A percentile compares a stretch with the other conserved stretches of the same genome.
These are phyloP conservation scores for Gonioctena quinquepunctata DNA, from an alignment of 1,140 invertebrate species.

Conservation along the genomic window DNA sequence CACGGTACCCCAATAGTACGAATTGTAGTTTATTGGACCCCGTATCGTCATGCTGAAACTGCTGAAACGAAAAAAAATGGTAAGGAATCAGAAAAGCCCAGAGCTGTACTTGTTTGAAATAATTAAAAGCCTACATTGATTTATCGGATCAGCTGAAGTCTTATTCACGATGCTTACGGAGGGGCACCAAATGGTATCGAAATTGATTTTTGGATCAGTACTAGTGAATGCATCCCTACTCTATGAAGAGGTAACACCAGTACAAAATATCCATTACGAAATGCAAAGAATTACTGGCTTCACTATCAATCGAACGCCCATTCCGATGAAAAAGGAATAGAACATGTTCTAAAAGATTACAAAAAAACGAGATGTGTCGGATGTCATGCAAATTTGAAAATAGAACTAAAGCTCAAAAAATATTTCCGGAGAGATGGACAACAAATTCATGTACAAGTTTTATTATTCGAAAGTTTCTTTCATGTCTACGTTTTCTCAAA, in stretches of 20 bases:
- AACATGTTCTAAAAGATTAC: background rate
- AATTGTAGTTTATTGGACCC: too few species aligned
- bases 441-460: too few species aligned
- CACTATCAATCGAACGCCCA: background rate
- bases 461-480: too few species aligned
- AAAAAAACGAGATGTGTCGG: constrained; percentile 2
- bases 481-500: too few species aligned
- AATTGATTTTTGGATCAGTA: constrained; percentile 43
- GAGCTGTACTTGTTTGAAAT: constrained; percentile 54
- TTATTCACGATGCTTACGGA: constrained; percentile 29
- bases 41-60: constrained; percentile 27
- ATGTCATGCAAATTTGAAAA: background rate
- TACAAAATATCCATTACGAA: constrained; percentile 13
- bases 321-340: background rate
- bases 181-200: constrained; percentile 25
- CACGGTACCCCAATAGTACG: too few species aligned
- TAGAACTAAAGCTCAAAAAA: too few species aligned
- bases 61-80: too few species aligned
- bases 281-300: constrained; percentile 3
- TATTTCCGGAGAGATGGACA: too few species aligned
- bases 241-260: constrained; percentile 10
- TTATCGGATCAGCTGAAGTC: constrained; percentile 38
- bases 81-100: constrained; percentile 50
- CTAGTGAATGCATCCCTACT: constrained; percentile 21
- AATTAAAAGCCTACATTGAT: constrained; percentile 42